phyloP scores from a whole-genome alignment of 30 jellyfish, hydroid and myxozoan species.

The Catostylus mosaicus region DNA sequence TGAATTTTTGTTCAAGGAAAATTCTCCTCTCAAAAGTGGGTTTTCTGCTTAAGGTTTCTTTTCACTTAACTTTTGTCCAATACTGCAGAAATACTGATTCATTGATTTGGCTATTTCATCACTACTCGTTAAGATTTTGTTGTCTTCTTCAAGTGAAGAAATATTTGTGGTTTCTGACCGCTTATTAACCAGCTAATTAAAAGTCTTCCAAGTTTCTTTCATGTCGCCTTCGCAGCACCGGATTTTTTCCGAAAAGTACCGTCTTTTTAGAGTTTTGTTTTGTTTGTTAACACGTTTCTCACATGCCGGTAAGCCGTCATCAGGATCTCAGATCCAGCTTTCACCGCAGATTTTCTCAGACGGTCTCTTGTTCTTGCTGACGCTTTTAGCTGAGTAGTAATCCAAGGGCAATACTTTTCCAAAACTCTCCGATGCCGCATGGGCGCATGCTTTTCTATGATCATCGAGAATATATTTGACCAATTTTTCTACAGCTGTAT shows the following conservation, averaged over 20 bases:
- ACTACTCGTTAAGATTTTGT: conserved; percentile 2
- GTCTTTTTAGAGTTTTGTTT: background rate
- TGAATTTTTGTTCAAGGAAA: too few relatives aligned
- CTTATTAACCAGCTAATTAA: conserved; percentile 4
- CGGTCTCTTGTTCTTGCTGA: conserved; percentile 25
- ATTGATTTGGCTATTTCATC: background rate
- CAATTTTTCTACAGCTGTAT: conserved; percentile 30
- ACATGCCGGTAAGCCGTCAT: background rate
- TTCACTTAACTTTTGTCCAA: too few relatives aligned
- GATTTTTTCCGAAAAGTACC: background rate
- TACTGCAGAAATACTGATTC: conserved; percentile 1
- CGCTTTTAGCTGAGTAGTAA: conserved; percentile 18
- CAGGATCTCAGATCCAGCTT: conserved; percentile 18
- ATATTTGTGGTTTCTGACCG: background rate
- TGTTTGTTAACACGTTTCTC: background rate
- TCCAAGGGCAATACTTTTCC: conserved; percentile 32
- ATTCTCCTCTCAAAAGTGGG: too few relatives aligned
- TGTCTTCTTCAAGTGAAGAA: background rate
- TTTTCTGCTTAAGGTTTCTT: too few relatives aligned
- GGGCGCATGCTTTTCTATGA: conserved; percentile 54
- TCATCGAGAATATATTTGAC: conserved; percentile 36
- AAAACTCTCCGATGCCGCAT: conserved; percentile 24
- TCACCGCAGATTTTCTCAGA: conserved; percentile 13
- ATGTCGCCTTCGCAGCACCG: conserved; percentile 22
- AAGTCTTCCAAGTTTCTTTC: conserved; percentile 18